Evolutionary conservation across 1,140 invertebrate species (phyloP).

Genomic region (Drosophila melanica): DNA sequence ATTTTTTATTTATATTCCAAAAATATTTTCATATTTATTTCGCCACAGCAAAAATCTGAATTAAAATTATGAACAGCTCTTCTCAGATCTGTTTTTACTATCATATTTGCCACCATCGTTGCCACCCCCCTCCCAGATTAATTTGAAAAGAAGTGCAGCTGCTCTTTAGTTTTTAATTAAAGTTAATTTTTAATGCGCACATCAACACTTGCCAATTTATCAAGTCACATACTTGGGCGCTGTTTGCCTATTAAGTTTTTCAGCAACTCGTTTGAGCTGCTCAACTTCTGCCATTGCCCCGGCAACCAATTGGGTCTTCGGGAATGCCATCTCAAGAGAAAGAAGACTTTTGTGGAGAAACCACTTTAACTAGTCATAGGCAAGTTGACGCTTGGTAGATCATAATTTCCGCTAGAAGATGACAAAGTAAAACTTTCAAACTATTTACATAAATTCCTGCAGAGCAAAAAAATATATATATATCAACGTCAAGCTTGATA

Average conservation of each 20-base stretch:
- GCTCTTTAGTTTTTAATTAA: not conserved
- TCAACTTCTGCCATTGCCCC: conserved; percentile 15
- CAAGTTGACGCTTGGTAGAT: conserved; percentile 27
- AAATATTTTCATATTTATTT: too few relatives aligned
- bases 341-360: not conserved
- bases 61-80: too few relatives aligned
- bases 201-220: conserved; percentile 7
- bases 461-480: not conserved
- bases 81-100: too few relatives aligned
- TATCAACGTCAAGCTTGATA: too few relatives aligned
- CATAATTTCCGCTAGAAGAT: conserved; percentile 59
- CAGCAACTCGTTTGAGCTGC: not conserved
- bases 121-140: too few relatives aligned
- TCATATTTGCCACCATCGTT: too few relatives aligned
- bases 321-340: not conserved
- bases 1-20: too few relatives aligned
- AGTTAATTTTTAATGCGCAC: conserved; percentile 2
- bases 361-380: conserved; percentile 32
- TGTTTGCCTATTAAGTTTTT: not conserved
- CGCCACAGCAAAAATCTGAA: too few relatives aligned
- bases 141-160: too few relatives aligned
- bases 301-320: conserved; percentile 3
- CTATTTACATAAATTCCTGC: not conserved
- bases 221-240: conserved; percentile 1
- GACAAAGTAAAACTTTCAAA: conserved; percentile 3